Evolutionary conservation across 2,797 vertebrate genomes (phyloP).

Genomic region (Eidolon dupreanum): DNA sequence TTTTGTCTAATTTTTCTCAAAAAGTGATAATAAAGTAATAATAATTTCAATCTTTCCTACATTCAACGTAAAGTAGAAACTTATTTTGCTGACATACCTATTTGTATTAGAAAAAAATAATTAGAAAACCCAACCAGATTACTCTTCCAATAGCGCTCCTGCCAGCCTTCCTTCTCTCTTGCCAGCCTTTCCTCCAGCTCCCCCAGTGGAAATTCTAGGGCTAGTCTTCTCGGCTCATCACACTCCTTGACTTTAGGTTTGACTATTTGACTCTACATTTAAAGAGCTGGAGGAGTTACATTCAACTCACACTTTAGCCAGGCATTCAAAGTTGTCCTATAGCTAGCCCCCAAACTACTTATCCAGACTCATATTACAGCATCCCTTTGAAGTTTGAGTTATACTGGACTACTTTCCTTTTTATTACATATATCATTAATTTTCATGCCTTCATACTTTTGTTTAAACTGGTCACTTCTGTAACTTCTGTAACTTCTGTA

Average conservation of each 20-base stretch:
- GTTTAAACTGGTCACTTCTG: not conserved
- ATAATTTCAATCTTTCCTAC: not conserved
- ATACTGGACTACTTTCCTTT: not conserved
- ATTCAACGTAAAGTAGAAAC: not conserved
- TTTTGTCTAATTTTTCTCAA: slow-evolving; percentile 15
- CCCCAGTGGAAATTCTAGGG: too few relatives aligned
- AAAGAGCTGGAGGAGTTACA: not conserved
- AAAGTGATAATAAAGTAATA: not conserved
- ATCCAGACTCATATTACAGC: not conserved
- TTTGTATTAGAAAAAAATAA: not conserved
- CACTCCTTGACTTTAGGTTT: not conserved
- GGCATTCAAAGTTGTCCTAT: not conserved
- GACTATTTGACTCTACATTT: not conserved
- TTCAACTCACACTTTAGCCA: not conserved
- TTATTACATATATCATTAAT: not conserved
- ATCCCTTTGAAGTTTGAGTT: not conserved
- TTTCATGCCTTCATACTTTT: not conserved
- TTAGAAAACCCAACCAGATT: not conserved
- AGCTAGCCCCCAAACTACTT: not conserved
- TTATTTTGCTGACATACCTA: not conserved
- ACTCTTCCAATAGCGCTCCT: not conserved
- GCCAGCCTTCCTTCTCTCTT: not conserved
- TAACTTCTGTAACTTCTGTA: not conserved
- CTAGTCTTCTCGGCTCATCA: not conserved
- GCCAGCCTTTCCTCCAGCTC: not conserved